Evolutionary conservation across 1,140 invertebrate species (phyloP).

Genomic region (Tigriopus japonicus): DNA sequence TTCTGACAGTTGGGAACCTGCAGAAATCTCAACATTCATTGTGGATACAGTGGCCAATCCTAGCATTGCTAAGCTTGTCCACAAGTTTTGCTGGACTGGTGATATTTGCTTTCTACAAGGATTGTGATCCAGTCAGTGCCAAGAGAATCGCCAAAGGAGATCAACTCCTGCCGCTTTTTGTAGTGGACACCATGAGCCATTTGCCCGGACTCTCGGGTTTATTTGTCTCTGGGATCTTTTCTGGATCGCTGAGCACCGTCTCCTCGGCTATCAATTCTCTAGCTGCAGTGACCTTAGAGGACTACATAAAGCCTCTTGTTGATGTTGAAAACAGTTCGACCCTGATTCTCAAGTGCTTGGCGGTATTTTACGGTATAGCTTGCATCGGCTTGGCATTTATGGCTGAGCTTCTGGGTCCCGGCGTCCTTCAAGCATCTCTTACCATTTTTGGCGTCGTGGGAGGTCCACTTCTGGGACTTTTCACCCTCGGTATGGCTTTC

Average conservation of each 20-base stretch:
- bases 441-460: slow-evolving; percentile 60
- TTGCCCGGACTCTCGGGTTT: slow-evolving; percentile 52
- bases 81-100: slow-evolving; percentile 56
- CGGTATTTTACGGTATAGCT: slow-evolving; percentile 42
- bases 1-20: slow-evolving; percentile 46
- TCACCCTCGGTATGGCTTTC: slow-evolving; percentile 39
- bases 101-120: slow-evolving; percentile 49
- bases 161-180: slow-evolving; percentile 52
- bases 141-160: slow-evolving; percentile 30
- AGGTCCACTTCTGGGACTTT: slow-evolving; percentile 55
- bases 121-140: slow-evolving; percentile 47
- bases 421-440: slow-evolving; percentile 47
- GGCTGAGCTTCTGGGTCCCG: slow-evolving; percentile 43
- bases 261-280: slow-evolving; percentile 65
- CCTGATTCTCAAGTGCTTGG: slow-evolving; percentile 34
- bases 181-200: slow-evolving; percentile 47
- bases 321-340: neutral
- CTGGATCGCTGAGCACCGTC: slow-evolving; percentile 61
- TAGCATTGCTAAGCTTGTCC: slow-evolving; percentile 41
- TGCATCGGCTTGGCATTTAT: slow-evolving; percentile 50
- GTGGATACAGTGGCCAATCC: slow-evolving; percentile 35
- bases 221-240: slow-evolving; percentile 63
- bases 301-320: slow-evolving; percentile 41
- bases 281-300: slow-evolving; percentile 65
- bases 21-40: slow-evolving; percentile 36